Evolutionary conservation across 2,888 invertebrate genomes (phyloP), one percentile per base, ranked within the genome.

Genomic region (Polymixis lichenea): DNA sequence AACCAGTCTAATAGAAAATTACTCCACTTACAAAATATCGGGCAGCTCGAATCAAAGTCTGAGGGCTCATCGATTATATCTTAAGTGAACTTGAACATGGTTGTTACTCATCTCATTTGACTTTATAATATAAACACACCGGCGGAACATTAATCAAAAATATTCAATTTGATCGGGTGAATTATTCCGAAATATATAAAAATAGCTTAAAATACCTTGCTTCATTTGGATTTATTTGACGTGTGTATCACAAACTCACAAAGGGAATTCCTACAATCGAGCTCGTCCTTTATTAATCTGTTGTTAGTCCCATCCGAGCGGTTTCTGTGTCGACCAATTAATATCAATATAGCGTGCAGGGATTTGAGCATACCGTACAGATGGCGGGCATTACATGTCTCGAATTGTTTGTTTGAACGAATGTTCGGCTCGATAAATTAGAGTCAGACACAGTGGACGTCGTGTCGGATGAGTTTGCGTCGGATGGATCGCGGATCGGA

Each of bases 271-370:
- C 90, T 91, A 89, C 92, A 92, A 92, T 91, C 89, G 90, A 87
- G 87, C 89, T 87, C 85, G 88, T 89, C 91, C 90, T 91, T 91
- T 92, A 93, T 95, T 94, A 93, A 93, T 93, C 91, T 92, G 91
- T 92, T 92, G 91, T 92, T 91, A 89, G 91, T 92, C 92, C 90
- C 87, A 86, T 88, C 82, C 87, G 90, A 88, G 87, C 88, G 88
- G 88, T 89, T 87, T 90, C 89, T 91, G 89, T 92, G 91, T 92
- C 91, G 88, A 90, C 91, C 93, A 94, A 94, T 94, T 95, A 95
- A 93, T 95, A 94, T 94, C 93, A 94, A 93, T 94, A 92, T 91
- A 91, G 86, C 88, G 88, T 78, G 89, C 87, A 85, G 88, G 89
- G 92, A 92, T 92, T 90, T 89, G 88, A 89, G 86, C 88, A 89